Evolutionary conservation across 1,140 invertebrate species (phyloP).

Genomic region (Ceratina japonica): DNA sequence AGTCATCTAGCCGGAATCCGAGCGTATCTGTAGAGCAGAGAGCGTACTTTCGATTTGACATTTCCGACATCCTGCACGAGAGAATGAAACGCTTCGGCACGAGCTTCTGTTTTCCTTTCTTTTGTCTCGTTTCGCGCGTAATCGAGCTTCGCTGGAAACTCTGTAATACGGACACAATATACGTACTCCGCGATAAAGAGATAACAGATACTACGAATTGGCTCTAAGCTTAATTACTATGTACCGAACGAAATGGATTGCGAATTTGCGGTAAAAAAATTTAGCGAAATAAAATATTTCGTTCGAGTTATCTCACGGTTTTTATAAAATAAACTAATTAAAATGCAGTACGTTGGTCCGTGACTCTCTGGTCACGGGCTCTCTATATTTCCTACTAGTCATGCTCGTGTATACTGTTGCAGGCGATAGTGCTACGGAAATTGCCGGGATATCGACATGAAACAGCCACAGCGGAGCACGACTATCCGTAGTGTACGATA

Average conservation of each 20-base stretch:
- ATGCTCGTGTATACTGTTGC: not conserved
- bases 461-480: conserved; percentile 4
- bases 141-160: not conserved
- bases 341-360: too few relatives aligned
- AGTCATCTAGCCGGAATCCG: not conserved
- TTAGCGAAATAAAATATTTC: too few relatives aligned
- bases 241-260: too few relatives aligned
- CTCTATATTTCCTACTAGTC: not conserved
- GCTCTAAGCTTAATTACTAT: too few relatives aligned
- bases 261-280: too few relatives aligned
- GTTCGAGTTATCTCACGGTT: too few relatives aligned
- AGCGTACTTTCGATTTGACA: conserved; percentile 16
- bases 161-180: too few relatives aligned
- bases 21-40: not conserved
- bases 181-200: not conserved
- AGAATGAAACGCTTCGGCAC: not conserved
- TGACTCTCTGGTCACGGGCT: too few relatives aligned
- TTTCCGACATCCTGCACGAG: not conserved
- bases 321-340: too few relatives aligned
- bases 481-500: conserved; percentile 27
- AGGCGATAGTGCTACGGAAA: conserved; percentile 35
- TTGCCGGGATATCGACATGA: conserved; percentile 41
- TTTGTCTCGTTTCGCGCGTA: not conserved
- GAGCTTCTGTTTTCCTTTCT: not conserved
- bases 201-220: not conserved